Evolutionary conservation across 2,888 invertebrate genomes (phyloP).

Genomic region (Polyommatus iphigenia): DNA sequence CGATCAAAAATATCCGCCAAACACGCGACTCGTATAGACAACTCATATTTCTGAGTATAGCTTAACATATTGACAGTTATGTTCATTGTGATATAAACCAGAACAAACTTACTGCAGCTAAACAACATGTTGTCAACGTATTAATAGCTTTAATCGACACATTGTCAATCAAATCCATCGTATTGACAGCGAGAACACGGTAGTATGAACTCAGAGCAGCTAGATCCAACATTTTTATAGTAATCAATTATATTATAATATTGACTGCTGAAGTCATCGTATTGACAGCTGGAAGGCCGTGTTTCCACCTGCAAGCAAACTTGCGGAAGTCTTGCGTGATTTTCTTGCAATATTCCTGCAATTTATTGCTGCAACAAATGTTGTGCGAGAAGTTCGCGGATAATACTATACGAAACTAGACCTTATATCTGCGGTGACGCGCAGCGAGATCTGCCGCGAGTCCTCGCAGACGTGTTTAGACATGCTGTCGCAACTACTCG

Average conservation of each 20-base stretch:
- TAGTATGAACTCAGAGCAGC: too few species aligned
- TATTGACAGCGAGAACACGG: neutral
- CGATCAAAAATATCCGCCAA: neutral
- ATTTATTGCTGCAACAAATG: too few species aligned
- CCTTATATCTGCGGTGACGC: too few species aligned
- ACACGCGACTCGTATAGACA: neutral
- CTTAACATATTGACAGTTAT: neutral
- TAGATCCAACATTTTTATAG: too few species aligned
- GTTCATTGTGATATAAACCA: neutral
- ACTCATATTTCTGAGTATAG: neutral
- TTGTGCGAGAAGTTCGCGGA: too few species aligned
- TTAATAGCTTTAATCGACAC: neutral
- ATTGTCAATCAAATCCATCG: too few species aligned
- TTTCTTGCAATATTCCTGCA: too few species aligned
- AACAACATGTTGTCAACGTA: neutral
- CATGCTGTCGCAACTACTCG: too few species aligned
- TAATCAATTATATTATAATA: neutral
- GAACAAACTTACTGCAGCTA: neutral
- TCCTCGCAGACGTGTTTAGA: neutral
- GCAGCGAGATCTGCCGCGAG: too few species aligned
- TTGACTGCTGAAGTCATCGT: neutral
- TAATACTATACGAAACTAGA: too few species aligned
- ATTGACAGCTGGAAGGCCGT: neutral
- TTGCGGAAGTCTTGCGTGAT: too few species aligned
- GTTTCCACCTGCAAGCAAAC: slow-evolving; percentile 49